These are phyloP conservation scores for Otolemur crassicaudatus DNA, from an alignment of 2,797 vertebrate species.

Conservation along the genomic window DNA sequence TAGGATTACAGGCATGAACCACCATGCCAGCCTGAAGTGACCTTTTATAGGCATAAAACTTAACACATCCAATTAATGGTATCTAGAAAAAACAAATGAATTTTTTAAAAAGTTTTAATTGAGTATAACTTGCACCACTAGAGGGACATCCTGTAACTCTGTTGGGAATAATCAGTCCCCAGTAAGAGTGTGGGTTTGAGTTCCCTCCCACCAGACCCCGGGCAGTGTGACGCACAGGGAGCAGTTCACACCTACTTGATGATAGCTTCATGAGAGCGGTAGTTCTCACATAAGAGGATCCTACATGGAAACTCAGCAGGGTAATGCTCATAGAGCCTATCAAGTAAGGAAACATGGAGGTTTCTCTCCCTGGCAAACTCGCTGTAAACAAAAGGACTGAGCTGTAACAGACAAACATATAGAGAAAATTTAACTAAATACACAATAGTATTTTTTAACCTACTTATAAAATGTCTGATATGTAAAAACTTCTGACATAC, in stretches of 20 bases:
- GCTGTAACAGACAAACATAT: constrained; percentile 91
- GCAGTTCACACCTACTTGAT: constrained; percentile 98
- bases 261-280: constrained; percentile 99
- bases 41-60: constrained; percentile 53
- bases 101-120: background rate
- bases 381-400: constrained; percentile 99
- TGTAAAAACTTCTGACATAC: background rate
- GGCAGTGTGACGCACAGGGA: constrained; percentile 77
- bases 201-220: constrained; percentile 51
- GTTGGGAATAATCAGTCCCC: background rate
- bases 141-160: background rate
- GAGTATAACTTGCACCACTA: constrained; percentile 29
- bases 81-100: background rate
- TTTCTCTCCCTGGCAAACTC: constrained; percentile 99
- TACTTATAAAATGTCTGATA: constrained; percentile 4
- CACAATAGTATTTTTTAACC: constrained; percentile 59
- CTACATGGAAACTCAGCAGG: constrained; percentile 97
- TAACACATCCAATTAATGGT: background rate
- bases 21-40: background rate
- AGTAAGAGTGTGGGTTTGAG: background rate
- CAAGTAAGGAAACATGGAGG: constrained; percentile 97
- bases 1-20: background rate
- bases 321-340: constrained; percentile 99
- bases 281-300: constrained; percentile 99
- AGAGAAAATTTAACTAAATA: constrained; percentile 85